Conservation (phyloP, 2,888 invertebrate genomes). For the Abrostola tripartita region DNA sequence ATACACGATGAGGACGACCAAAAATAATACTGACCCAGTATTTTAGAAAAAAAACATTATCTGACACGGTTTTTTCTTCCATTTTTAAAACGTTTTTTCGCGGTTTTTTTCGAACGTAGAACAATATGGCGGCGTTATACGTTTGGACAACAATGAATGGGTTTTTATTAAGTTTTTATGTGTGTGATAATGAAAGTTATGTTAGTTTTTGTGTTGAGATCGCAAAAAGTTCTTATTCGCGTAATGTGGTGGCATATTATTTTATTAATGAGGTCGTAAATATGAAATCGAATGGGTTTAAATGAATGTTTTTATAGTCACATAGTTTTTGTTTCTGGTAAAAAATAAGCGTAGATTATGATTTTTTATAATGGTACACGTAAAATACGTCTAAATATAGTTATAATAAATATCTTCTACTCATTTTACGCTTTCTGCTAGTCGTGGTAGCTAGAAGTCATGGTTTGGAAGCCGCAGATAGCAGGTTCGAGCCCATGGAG, state of each 20-base stretch:
- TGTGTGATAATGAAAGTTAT: slow-evolving; percentile 68
- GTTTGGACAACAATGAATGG: slow-evolving; percentile 65
- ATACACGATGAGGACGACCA: slow-evolving; percentile 72
- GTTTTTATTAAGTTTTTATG: slow-evolving; percentile 64
- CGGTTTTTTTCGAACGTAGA: slow-evolving; percentile 69
- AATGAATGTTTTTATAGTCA: slow-evolving; percentile 27
- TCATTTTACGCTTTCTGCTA: too few species aligned
- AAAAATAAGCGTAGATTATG: neutral
- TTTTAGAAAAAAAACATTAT: slow-evolving; percentile 63
- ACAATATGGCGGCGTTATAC: slow-evolving; percentile 71
- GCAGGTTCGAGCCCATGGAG: too few species aligned
- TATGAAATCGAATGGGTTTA: slow-evolving; percentile 39
- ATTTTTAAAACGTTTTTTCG: slow-evolving; percentile 66
- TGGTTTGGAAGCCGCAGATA: too few species aligned
- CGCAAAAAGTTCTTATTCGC: slow-evolving; percentile 55
- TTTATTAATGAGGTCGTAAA: slow-evolving; percentile 44
- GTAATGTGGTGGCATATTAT: slow-evolving; percentile 55
- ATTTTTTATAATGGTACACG: neutral
- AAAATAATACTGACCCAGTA: slow-evolving; percentile 79
- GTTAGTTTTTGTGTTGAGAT: slow-evolving; percentile 51
- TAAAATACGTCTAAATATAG: neutral
- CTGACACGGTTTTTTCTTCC: slow-evolving; percentile 49
- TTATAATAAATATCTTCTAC: too few species aligned
- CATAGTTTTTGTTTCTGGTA: slow-evolving; percentile 22
- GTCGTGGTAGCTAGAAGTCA: too few species aligned